Base-by-base conservation (phyloP, 2,113 vertebrate genomes). In the Menura novaehollandiae region DNA sequence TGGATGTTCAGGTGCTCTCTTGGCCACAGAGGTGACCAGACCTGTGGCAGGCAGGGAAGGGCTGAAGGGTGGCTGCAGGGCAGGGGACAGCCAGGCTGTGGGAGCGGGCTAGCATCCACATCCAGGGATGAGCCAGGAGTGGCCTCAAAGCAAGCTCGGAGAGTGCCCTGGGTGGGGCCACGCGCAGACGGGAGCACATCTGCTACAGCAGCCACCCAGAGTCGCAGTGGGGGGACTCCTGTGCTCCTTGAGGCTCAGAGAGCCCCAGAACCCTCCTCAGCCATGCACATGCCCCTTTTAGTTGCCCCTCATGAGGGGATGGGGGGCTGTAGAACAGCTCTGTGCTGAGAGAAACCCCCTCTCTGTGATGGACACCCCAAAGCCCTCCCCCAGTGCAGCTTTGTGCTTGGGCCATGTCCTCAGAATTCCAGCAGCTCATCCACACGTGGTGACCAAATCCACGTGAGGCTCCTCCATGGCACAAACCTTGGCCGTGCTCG, bases 231-330 rank as follows among this genome's bases (percentile, higher is more conserved):
- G 58, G 13, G 24, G 16, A 43, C 5, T 21, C 35, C 24, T 20
- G 17, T 0, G 7, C 27, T 56, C 13, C 47, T 28, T 1, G 0
- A 11, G 5, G 4, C 32, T 9, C 15, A 83, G 46, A 71, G 13
- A 52, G 7, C 13, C 10, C 10, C 27, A n/a, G 21, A 9, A 24
- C 17, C 51, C 17, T 62, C 5, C 1, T 58, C 21, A 64, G 39
- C 49, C 27, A 26, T 15, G 35, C 11, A 43, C 35, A 4, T 18
- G 27, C 7, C 21, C 52, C 39, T 60, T 37, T 43, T 18, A n/a
- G 7, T 27, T 53, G 30, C 26, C 16, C 28, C 15, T 37, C 6
- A 39, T 6, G 7, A 46, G 15, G 39, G 20, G 9, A 1, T 37
- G 46, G 27, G 19, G 8, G 19, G 6, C 14, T 73, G 12, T 10